Evolutionary conservation across 2,888 invertebrate species (phyloP), one percentile per base, ranked within the genome.

Genomic region (Rugalucina vietnamica): DNA sequence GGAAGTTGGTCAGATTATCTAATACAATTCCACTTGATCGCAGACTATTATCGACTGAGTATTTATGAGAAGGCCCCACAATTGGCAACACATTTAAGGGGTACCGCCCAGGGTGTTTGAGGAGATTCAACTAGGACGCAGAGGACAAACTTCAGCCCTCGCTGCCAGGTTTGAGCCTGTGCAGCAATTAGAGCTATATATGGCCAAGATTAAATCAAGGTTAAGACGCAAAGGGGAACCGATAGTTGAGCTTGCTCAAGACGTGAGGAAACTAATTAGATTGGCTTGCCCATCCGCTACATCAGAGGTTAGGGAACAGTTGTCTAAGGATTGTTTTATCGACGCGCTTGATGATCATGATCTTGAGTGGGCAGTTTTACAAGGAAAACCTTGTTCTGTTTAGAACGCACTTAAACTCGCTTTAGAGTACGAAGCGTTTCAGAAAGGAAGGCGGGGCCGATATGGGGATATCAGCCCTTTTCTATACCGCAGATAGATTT

Each of bases 271-370:
- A 18, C 43, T 43, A 34, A n/a, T 70, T 29, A 29, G 0, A 36
- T n/a, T 1, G 10, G 70, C 70, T 12, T 70, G 29, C 36, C 70
- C 70, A 34, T 24, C 70, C 12, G 70, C 70, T 12, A 29, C 70
- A 29, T 27, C 14, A 18, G 29, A 70, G n/a, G 37, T 70, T 12
- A 10, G 70, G n/a, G 70, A 70, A 70, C 70, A 70, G 37, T 29
- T 70, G 21, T 21, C 70, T 12, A 70, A 34, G 29, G 32, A 70
- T 29, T 70, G 29, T 14, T 70, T 70, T n/a, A 70, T 70, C 29
- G 70, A 70, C 70, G 21, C 70, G 29, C n/a, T 70, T 14, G 29
- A 70, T 70, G 70, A 70, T 34, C 36, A 29, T 70, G 70, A 70
- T 12, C 37, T 1, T 10, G 70, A 70, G 29, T 70, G 70, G 70